These are phyloP conservation scores for Nanorana parkeri DNA, from an alignment of 2,113 vertebrate genomes.

Conservation along the genomic window DNA sequence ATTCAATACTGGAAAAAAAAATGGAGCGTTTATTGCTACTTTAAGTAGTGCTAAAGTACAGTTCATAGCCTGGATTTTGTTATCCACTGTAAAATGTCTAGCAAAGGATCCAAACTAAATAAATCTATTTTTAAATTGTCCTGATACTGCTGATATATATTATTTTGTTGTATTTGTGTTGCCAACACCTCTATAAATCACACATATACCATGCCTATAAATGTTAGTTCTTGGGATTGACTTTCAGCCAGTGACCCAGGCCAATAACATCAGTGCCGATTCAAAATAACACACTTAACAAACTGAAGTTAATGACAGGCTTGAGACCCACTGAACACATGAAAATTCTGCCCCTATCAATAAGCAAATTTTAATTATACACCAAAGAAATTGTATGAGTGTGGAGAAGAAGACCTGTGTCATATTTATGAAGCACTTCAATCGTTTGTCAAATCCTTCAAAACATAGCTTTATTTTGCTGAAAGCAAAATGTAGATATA, in stretches of 20 bases:
- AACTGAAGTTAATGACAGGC: constrained; percentile 46
- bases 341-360: constrained; percentile 54
- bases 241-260: constrained; percentile 28
- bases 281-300: constrained; percentile 19
- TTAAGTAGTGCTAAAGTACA: too few relatives aligned
- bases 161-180: background rate
- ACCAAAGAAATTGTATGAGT: constrained; percentile 25
- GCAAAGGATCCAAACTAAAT: too few relatives aligned
- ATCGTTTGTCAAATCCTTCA: constrained; percentile 54
- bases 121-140: too few relatives aligned
- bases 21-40: too few relatives aligned
- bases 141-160: too few relatives aligned
- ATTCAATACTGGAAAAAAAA: too few relatives aligned
- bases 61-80: too few relatives aligned
- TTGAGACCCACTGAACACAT: constrained; percentile 53
- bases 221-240: constrained; percentile 37
- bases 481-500: constrained; percentile 51
- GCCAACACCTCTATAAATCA: background rate
- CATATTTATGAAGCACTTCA: constrained; percentile 55
- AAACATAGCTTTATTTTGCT: constrained; percentile 45
- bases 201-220: background rate
- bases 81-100: too few relatives aligned
- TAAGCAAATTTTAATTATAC: constrained; percentile 55
- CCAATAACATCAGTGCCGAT: constrained; percentile 16
- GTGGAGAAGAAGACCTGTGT: constrained; percentile 38